Conservation (phyloP, 2,888 invertebrate species). For the Philaethria dido region DNA sequence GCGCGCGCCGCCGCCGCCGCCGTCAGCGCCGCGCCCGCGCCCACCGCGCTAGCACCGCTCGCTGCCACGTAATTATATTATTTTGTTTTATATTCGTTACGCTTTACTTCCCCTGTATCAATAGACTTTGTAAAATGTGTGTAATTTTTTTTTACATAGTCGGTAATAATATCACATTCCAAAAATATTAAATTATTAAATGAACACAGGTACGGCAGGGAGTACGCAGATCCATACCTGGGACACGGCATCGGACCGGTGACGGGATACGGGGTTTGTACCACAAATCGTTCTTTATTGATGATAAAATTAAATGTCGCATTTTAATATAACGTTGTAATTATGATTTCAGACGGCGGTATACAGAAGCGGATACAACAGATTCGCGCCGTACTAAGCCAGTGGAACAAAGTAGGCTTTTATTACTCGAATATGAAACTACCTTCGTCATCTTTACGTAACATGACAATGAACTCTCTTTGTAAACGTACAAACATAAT, state of each 20-base stretch:
- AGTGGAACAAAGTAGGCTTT: constrained; percentile 69
- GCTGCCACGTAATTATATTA: constrained; percentile 63
- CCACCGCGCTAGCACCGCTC: constrained; percentile 71
- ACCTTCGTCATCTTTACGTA: constrained; percentile 72
- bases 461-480: constrained; percentile 84
- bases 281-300: background rate
- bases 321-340: background rate
- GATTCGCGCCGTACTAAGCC: constrained; percentile 95
- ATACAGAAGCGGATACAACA: constrained; percentile 96
- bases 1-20: constrained; percentile 92
- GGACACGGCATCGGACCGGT: constrained; percentile 98
- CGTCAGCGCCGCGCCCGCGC: constrained; percentile 86
- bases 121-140: background rate
- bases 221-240: constrained; percentile 96
- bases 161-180: background rate
- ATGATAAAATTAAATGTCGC: background rate
- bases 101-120: background rate
- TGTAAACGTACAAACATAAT: constrained; percentile 81
- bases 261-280: constrained; percentile 97
- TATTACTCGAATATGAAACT: constrained; percentile 75
- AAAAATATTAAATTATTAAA: background rate
- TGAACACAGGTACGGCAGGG: constrained; percentile 90
- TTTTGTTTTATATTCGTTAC: background rate
- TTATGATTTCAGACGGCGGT: constrained; percentile 89
- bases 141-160: no score